phyloP scores from a whole-genome alignment of 2,797 vertebrate species.

The Xyrichtys novacula region DNA sequence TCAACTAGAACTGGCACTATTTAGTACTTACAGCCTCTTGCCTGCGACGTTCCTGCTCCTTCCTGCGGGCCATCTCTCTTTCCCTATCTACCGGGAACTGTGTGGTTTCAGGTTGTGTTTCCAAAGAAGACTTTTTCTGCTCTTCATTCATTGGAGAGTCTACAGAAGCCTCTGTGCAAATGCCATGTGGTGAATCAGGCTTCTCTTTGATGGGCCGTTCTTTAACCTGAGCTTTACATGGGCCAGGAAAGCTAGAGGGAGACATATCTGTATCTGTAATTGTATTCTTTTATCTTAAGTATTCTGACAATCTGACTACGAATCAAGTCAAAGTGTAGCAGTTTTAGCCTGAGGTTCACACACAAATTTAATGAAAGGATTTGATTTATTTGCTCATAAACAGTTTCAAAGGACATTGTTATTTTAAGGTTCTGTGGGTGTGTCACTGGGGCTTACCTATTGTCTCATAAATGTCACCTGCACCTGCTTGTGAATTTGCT shows the following conservation, averaged over 20 bases:
- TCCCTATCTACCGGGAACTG: slow-evolving; percentile 71
- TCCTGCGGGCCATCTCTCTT: slow-evolving; percentile 88
- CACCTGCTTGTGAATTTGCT: no score
- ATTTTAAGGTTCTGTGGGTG: background rate
- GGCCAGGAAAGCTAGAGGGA: slow-evolving; percentile 44
- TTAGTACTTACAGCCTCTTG: slow-evolving; percentile 89
- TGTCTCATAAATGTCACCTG: no score
- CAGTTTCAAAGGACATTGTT: no score
- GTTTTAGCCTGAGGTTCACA: no score
- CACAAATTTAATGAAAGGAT: no score
- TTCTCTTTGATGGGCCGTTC: slow-evolving; percentile 49
- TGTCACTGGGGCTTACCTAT: no score
- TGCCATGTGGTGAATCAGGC: slow-evolving; percentile 52
- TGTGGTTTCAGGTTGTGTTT: slow-evolving; percentile 31
- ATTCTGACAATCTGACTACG: background rate
- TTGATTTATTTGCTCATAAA: no score
- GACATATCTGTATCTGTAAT: background rate
- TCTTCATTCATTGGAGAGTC: slow-evolving; percentile 55
- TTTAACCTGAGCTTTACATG: slow-evolving; percentile 31
- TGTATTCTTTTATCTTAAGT: background rate
- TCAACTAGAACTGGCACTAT: background rate
- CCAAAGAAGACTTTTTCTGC: slow-evolving; percentile 31
- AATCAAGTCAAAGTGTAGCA: no score
- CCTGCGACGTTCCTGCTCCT: slow-evolving; percentile 91
- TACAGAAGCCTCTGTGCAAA: slow-evolving; percentile 54